Evolutionary conservation across 2,888 invertebrate species (phyloP), one percentile per base, ranked within the genome.

Genomic region (Drosophila neonasuta): DNA sequence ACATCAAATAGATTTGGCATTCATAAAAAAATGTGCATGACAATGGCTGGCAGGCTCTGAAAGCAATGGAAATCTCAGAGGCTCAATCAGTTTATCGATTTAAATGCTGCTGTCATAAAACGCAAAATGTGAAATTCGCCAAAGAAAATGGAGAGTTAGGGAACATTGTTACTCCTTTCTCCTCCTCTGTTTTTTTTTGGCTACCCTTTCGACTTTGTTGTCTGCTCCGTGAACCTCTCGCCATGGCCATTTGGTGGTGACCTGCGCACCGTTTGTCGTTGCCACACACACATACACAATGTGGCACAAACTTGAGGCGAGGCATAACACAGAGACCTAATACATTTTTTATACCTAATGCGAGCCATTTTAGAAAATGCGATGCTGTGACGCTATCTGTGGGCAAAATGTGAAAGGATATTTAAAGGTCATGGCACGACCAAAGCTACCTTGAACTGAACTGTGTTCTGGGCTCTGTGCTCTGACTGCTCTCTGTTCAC

Each of bases 1-100:
- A 36, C 55, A 55, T 55, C 55, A 55, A 46, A 56, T 56, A 46
- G 56, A 46, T 56, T 56, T 56, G 46, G 46, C 46, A 56, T 46
- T 56, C 56, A 56, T 46, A 50, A 46, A 46, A 46, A 55, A 56
- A 34, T 29, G 34, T 15, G 54, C 30, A 13, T 29, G 46, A 44
- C 45, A 50, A 50, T 78, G 63, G 67, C 51, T 67, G 67, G 55
- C 32, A 68, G 50, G 24, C 24, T 24, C 62, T 65, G 62, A 55
- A 63, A 68, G 72, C 86, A 86, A 79, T 74, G 79, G 54, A 72
- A 84, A 84, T 82, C 82, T 79, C 61, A 45, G 68, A 57, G 77
- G 74, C 77, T 79, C 82, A 84, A 72, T 79, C 82, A 74, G 82
- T 71, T 79, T 81, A 84, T 81, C 87, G 80, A 84, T 86, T 86